phyloP scores from a whole-genome alignment of 2,113 vertebrate genomes.

The Calyptommatus sinebrachiatus region DNA sequence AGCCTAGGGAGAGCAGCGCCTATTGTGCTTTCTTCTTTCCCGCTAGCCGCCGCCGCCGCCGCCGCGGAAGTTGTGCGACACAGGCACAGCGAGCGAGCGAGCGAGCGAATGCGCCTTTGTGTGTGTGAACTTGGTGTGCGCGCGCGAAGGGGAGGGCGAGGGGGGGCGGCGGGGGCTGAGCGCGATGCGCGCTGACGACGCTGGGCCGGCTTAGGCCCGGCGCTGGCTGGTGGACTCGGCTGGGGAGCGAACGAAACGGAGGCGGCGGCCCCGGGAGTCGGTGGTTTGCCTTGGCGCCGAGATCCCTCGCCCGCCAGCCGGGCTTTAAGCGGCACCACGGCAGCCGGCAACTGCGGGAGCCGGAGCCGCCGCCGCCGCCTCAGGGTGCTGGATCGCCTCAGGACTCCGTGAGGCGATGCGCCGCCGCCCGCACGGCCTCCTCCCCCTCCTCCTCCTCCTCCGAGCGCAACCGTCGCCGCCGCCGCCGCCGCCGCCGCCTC shows the following conservation, averaged over 20 bases:
- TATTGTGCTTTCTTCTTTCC: background rate
- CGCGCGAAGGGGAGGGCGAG: background rate
- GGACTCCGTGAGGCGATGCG: constrained; percentile 38
- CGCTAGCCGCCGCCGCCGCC: too few species aligned
- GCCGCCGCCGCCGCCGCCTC: constrained; percentile 23
- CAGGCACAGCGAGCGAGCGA: too few species aligned
- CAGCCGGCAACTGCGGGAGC: background rate
- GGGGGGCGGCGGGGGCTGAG: background rate
- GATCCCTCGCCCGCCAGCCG: accelerated
- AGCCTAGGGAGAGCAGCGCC: background rate
- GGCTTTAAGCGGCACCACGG: background rate
- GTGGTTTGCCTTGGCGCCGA: background rate
- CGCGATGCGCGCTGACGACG: constrained; percentile 4
- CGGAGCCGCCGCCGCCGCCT: background rate
- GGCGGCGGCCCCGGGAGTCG: background rate
- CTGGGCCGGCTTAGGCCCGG: constrained; percentile 8
- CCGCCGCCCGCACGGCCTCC: constrained; percentile 29
- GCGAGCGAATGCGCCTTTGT: background rate
- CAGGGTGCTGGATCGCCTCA: constrained; percentile 32
- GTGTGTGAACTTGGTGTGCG: constrained; percentile 16
- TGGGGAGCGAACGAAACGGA: background rate
- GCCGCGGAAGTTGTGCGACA: background rate
- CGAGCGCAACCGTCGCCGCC: constrained; percentile 21
- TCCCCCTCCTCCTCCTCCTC: background rate
- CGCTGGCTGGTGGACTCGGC: background rate